phyloP scores from a whole-genome alignment of 2,888 invertebrate species.

The Ditula angustiorana region DNA sequence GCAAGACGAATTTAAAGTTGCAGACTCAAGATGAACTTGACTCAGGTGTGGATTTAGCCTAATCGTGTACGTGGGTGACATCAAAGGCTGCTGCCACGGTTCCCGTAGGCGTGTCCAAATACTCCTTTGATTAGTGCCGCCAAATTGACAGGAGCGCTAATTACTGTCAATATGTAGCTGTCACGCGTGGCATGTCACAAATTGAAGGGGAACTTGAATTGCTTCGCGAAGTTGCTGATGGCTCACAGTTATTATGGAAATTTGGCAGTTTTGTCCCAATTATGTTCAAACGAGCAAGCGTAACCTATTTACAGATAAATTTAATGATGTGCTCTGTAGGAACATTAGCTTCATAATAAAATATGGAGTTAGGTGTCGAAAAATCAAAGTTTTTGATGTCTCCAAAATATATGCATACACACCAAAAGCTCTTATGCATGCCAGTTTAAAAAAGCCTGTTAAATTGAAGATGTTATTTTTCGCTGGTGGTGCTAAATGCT shows the following conservation, averaged over 20 bases:
- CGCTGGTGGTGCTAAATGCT: no score
- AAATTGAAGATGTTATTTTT: no score
- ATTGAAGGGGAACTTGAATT: not conserved
- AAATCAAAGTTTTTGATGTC: no score
- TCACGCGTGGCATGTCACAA: not conserved
- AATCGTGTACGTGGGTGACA: not conserved
- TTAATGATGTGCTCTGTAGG: not conserved
- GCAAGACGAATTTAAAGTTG: no score
- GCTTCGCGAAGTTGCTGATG: not conserved
- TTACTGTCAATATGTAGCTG: slow-evolving; percentile 15
- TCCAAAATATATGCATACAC: no score
- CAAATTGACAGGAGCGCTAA: slow-evolving; percentile 5
- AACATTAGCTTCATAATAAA: no score
- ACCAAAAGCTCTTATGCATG: no score
- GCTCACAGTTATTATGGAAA: slow-evolving; percentile 9
- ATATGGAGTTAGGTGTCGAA: no score
- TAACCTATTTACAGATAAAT: not conserved
- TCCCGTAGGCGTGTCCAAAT: slow-evolving; percentile 1
- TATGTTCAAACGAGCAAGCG: not conserved
- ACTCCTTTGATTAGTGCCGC: not conserved
- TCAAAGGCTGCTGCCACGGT: not conserved
- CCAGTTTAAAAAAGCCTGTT: no score
- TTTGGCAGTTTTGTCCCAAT: slow-evolving; percentile 3
- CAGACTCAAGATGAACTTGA: no score
- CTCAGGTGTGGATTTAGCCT: no score